Conservation (phyloP, 2,888 invertebrate genomes). For the Synanthedon vespiformis region DNA sequence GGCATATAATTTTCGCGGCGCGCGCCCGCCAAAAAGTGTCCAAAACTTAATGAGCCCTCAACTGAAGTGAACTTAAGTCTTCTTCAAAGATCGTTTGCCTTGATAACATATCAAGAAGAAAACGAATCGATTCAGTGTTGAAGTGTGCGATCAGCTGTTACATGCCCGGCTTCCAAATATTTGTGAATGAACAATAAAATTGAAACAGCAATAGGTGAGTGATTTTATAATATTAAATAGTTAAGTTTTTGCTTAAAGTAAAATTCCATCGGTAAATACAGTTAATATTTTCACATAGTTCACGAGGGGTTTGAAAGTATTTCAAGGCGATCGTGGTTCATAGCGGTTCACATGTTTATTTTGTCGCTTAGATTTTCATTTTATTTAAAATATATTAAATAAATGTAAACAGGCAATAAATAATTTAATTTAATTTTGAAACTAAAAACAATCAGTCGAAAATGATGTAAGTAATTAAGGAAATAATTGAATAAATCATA, state of each 20-base stretch:
- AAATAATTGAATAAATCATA: too few species aligned
- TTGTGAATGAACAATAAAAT: constrained; percentile 7
- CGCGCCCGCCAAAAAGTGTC: background rate
- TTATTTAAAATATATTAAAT: too few species aligned
- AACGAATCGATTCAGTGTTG: constrained; percentile 13
- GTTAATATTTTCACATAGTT: constrained; percentile 61
- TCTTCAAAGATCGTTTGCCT: constrained; percentile 15
- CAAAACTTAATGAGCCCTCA: background rate
- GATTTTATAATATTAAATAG: constrained; percentile 9
- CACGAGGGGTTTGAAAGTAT: constrained; percentile 63
- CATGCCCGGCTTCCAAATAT: constrained; percentile 8
- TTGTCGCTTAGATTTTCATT: background rate
- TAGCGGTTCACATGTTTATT: constrained; percentile 26
- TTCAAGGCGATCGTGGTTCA: constrained; percentile 64
- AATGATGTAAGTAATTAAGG: too few species aligned
- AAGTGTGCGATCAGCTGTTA: constrained; percentile 21
- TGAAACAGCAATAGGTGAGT: constrained; percentile 38
- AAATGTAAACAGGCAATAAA: too few species aligned
- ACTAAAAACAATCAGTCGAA: too few species aligned
- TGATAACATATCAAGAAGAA: constrained; percentile 18
- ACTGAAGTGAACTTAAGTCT: constrained; percentile 1
- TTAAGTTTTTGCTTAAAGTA: constrained; percentile 22
- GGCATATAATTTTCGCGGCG: background rate
- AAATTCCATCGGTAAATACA: constrained; percentile 33
- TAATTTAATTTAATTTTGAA: too few species aligned